Evolutionary conservation across 2,797 vertebrate genomes (phyloP).

Genomic region (Platyrinchus mystaceus): DNA sequence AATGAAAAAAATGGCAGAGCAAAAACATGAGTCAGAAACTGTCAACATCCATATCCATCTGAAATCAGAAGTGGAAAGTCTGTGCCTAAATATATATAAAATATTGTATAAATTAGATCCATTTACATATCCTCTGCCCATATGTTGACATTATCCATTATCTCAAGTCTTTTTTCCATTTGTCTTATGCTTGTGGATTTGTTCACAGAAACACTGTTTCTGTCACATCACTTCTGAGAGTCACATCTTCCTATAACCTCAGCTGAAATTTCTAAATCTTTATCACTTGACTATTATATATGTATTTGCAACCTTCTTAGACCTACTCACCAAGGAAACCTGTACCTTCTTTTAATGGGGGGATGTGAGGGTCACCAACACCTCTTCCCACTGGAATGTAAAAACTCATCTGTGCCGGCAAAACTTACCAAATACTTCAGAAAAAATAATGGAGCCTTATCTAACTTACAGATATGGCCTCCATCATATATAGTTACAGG

Average conservation of each 20-base stretch:
- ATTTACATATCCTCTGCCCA: neutral
- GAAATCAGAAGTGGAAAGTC: neutral
- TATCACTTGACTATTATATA: neutral
- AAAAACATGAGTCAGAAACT: neutral
- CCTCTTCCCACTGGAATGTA: neutral
- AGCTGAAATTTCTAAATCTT: neutral
- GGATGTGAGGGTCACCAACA: fast-evolving
- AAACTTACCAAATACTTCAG: neutral
- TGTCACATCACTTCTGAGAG: neutral
- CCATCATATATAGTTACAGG: neutral
- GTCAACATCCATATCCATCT: neutral
- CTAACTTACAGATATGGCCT: neutral
- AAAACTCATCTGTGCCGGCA: fast-evolving
- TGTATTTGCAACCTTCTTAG: neutral
- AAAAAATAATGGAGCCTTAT: neutral
- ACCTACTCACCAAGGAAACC: neutral
- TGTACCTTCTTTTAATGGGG: fast-evolving
- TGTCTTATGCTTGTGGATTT: neutral
- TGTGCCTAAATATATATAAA: neutral
- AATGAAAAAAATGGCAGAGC: neutral
- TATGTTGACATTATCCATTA: neutral
- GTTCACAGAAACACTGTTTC: neutral
- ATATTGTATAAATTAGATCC: neutral
- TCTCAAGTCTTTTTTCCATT: neutral
- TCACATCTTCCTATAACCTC: neutral